Evolutionary conservation across 2,113 vertebrate species (phyloP).

Genomic region (Xenopus borealis): DNA sequence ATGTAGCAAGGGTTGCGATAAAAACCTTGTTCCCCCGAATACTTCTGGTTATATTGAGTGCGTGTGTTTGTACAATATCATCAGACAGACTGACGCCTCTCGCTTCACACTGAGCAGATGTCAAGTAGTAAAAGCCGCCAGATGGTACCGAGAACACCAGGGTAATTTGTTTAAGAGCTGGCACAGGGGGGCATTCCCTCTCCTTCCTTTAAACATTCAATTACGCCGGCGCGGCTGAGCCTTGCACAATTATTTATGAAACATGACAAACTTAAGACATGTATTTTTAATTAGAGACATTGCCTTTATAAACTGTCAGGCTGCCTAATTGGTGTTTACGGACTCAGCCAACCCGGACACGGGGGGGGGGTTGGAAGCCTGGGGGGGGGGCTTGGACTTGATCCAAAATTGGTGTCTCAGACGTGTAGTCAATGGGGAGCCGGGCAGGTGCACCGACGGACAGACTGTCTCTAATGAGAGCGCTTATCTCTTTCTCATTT

Average conservation of each 20-base stretch:
- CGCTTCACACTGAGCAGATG: conserved; percentile 80
- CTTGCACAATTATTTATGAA: conserved; percentile 69
- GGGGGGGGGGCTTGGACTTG: too few relatives aligned
- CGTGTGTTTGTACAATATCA: conserved; percentile 61
- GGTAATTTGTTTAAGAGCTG: conserved; percentile 80
- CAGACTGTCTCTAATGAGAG: too few relatives aligned
- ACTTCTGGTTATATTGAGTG: conserved; percentile 75
- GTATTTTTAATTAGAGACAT: conserved; percentile 63
- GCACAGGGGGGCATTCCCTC: conserved; percentile 54
- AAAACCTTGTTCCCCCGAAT: conserved; percentile 70
- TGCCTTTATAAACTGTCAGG: conserved; percentile 32
- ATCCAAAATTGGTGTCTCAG: too few relatives aligned
- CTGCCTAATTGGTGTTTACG: conserved; percentile 50
- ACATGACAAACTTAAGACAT: conserved; percentile 65
- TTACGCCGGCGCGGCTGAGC: conserved; percentile 61
- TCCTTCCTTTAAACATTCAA: conserved; percentile 69
- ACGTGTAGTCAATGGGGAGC: too few relatives aligned
- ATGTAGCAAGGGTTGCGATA: conserved; percentile 70
- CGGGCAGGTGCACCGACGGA: too few relatives aligned
- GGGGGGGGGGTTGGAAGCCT: too few relatives aligned
- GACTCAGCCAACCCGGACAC: conserved; percentile 58
- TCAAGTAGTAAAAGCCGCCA: conserved; percentile 77
- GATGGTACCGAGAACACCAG: conserved; percentile 72
- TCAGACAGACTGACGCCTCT: conserved; percentile 78
- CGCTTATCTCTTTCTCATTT: too few relatives aligned